Conservation (phyloP, 1,140 invertebrate genomes). For the Drosophila elegans region DNA sequence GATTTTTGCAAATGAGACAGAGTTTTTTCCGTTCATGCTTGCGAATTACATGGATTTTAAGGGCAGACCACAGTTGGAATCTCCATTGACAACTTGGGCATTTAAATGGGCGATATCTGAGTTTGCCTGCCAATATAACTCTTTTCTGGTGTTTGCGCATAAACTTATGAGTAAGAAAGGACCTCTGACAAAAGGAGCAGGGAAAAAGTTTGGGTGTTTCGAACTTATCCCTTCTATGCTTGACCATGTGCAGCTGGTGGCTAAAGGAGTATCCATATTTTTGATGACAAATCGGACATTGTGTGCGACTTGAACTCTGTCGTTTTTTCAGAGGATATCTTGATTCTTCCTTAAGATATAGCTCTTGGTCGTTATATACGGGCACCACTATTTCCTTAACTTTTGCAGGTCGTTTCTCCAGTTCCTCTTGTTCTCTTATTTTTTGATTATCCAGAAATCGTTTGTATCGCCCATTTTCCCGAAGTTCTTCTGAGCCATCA, state of each 20-base stretch:
- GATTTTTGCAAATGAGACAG: constrained; percentile 27
- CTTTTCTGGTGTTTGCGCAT: constrained; percentile 5
- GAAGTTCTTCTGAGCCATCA: not conserved
- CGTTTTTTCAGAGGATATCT: not conserved
- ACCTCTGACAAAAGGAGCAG: constrained; percentile 23
- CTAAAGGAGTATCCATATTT: constrained; percentile 33
- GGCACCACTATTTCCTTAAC: constrained; percentile 24
- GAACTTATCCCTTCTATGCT: not conserved
- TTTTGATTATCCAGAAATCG: constrained; percentile 4
- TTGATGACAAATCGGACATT: constrained; percentile 17
- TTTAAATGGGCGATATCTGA: constrained; percentile 13
- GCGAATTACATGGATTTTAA: constrained; percentile 1
- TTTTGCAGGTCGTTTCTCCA: not conserved
- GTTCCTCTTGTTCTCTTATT: not conserved
- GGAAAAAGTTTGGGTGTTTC: not conserved
- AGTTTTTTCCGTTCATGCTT: constrained; percentile 12
- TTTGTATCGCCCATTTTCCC: constrained; percentile 31
- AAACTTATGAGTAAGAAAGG: constrained; percentile 7
- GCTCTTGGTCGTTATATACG: not conserved
- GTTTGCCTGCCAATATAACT: not conserved
- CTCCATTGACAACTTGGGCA: constrained; percentile 19
- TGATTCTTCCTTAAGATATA: constrained; percentile 3
- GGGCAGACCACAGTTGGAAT: constrained; percentile 20
- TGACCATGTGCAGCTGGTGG: constrained; percentile 34
- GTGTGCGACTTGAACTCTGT: not conserved